Evolutionary conservation across 2,888 invertebrate species (phyloP).

Genomic region (Phasia obesa): DNA sequence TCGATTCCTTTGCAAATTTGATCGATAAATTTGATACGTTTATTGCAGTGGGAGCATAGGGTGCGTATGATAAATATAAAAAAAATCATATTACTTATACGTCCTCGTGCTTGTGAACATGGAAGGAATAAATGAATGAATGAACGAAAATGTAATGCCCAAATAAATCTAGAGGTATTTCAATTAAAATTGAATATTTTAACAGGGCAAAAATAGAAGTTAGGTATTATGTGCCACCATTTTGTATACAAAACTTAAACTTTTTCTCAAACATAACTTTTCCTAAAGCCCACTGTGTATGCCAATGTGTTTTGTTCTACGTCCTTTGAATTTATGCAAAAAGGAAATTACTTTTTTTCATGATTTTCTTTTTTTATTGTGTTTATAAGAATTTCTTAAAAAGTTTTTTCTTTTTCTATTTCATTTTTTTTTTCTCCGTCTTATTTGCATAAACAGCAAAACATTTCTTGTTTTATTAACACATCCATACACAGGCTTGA

Average conservation of each 20-base stretch:
- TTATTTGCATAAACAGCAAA: constrained; percentile 68
- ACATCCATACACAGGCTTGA: constrained; percentile 36
- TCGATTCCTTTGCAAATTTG: too few relatives aligned
- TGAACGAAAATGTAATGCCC: too few relatives aligned
- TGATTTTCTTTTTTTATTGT: neutral
- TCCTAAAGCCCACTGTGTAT: constrained; percentile 17
- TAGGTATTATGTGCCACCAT: too few relatives aligned
- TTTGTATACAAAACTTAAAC: too few relatives aligned
- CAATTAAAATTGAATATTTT: too few relatives aligned
- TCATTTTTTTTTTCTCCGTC: neutral
- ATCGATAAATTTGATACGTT: too few relatives aligned
- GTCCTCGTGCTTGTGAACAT: too few relatives aligned
- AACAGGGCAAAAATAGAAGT: too few relatives aligned
- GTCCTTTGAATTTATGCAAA: constrained; percentile 55
- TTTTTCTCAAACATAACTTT: too few relatives aligned
- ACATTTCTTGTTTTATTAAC: constrained; percentile 55
- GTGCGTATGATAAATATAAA: constrained; percentile 12
- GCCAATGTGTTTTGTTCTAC: neutral
- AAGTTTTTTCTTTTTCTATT: neutral
- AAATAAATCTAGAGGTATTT: too few relatives aligned
- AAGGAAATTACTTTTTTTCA: constrained; percentile 10
- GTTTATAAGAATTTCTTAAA: constrained; percentile 14
- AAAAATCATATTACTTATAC: neutral
- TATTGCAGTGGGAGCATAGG: too few relatives aligned
- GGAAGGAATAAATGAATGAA: too few relatives aligned